These are phyloP conservation scores for Drosophila busckii DNA, from an alignment of 1,140 invertebrate genomes.

Conservation along the genomic window DNA sequence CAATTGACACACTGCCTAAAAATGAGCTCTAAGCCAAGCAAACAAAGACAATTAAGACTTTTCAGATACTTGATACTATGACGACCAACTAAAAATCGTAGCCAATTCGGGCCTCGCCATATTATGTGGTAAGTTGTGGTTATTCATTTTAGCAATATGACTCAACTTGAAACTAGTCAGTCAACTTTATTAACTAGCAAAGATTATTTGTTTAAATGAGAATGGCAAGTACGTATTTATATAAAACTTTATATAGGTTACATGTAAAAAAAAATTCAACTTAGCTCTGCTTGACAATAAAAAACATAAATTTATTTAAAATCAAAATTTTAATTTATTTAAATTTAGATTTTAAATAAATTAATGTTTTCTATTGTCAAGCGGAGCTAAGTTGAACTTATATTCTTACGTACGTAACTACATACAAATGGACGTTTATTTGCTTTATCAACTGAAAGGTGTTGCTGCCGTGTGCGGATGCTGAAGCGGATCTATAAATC, in stretches of 20 bases:
- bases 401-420: no score
- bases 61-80: constrained; percentile 5
- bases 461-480: constrained; percentile 18
- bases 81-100: constrained; percentile 27
- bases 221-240: no score
- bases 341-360: no score
- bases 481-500: constrained; percentile 53
- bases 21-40: background rate
- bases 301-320: no score
- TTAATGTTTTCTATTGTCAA: no score
- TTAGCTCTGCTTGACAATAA: no score
- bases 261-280: no score
- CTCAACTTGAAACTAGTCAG: constrained; percentile 14
- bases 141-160: constrained; percentile 50
- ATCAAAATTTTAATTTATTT: no score
- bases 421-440: constrained; percentile 27
- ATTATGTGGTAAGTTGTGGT: constrained; percentile 52
- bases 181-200: constrained; percentile 25
- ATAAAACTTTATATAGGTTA: no score
- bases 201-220: no score
- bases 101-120: constrained; percentile 44
- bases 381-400: constrained; percentile 2
- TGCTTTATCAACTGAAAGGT: constrained; percentile 22
- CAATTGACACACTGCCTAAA: background rate
- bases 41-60: background rate